Evolutionary conservation across 2,113 vertebrate species (phyloP).

Genomic region (Phainopepla nitens): DNA sequence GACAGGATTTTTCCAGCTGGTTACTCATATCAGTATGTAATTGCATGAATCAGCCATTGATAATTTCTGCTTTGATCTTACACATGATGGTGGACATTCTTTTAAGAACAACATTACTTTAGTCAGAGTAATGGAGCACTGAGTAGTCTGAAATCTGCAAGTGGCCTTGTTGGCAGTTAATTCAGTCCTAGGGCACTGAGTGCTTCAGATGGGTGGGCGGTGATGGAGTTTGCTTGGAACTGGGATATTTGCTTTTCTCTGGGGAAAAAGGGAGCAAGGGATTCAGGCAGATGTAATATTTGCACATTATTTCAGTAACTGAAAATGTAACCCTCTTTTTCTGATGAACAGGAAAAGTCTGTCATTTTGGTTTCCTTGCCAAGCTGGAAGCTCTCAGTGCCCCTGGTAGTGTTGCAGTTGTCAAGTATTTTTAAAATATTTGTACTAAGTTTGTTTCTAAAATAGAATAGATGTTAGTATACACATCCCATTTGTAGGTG

Average conservation of each 20-base stretch:
- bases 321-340: not conserved
- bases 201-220: not conserved
- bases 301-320: not conserved
- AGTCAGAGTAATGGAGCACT: not conserved
- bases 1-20: not conserved
- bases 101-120: not conserved
- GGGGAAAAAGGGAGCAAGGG: not conserved
- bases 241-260: not conserved
- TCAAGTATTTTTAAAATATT: not conserved
- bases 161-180: not conserved
- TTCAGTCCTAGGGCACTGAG: not conserved
- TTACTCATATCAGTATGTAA: not conserved
- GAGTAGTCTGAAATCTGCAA: not conserved
- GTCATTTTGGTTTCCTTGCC: not conserved
- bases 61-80: not conserved
- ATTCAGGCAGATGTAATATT: not conserved
- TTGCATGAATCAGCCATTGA: not conserved
- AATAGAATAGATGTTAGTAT: not conserved
- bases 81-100: not conserved
- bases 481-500: not conserved
- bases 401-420: not conserved
- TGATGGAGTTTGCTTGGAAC: not conserved
- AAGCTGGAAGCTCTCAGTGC: not conserved
- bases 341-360: not conserved
- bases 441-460: not conserved